Evolutionary conservation across 2,113 vertebrate species (phyloP), one percentile per base, ranked within the genome.

Genomic region (Petrocephalus zakoni): DNA sequence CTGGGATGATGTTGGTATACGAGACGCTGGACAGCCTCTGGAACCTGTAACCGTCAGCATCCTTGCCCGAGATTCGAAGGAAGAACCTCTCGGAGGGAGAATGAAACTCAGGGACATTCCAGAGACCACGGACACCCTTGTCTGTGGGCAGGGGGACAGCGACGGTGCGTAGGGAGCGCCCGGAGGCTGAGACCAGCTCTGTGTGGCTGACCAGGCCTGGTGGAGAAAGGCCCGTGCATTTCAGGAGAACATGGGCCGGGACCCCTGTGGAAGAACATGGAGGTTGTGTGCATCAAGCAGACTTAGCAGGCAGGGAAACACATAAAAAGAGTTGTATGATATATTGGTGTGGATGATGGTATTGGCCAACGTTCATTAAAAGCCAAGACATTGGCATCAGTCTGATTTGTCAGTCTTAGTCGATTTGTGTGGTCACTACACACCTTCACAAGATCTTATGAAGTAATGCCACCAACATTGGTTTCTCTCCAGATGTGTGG

Each of bases 1-100:
- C 95, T 2, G 97, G 97, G 88, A 96, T 90, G n/a, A 97, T 93
- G n/a, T 96, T 97, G 83, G 94, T 97, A 94, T 98, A 99, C 82
- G 97, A 96, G 89, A 99, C 97, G 17, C 96, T 97, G 0, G 98
- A 99, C 90, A 98, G 95, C n/a, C 98, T 97, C 90, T 98, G 97
- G 92, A 99, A 95, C 52, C 92, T 92, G 90, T 97, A 95, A 5
- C 97, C 97, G 15, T 95, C 94, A 1, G 90, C 91, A 0, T 99
- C 98, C 91, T 95, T 92, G 1, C 98, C 98, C 4, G 94, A 97
- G 88, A 97, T 96, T 92, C 96, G 97, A 91, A 99, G 94, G 89
- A 97, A 97, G 92, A 99, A 99, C 89, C 96, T 97, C 22, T 97
- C 96, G 0, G 90, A 89, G 21, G 98, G 97, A 0, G 95, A 95